Percentiles rank a stretch among this genome's conserved stretches.
Conservation (phyloP, 2,797 vertebrate species). For the Neosilurus hyrtlii region DNA sequence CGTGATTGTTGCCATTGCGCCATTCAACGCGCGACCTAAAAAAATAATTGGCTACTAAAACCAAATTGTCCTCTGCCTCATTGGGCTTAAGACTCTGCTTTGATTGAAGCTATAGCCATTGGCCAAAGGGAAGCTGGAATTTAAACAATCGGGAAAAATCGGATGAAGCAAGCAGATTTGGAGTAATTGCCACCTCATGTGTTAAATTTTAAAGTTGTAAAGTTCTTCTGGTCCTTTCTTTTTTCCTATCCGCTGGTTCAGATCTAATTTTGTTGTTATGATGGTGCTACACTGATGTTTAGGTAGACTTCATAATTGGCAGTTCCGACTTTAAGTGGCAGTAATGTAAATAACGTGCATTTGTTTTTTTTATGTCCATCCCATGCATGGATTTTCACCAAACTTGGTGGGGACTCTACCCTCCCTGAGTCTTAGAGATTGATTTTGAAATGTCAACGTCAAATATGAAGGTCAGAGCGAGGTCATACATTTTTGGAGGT, state of each 20-base stretch:
- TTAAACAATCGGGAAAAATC: conserved; percentile 79
- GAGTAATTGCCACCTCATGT: conserved; percentile 70
- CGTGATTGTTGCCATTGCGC: conserved; percentile 73
- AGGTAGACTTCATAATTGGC: background rate
- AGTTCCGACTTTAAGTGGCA: no score
- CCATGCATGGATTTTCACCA: no score
- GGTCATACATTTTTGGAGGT: no score
- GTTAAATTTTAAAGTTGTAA: conserved; percentile 77
- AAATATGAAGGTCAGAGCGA: no score
- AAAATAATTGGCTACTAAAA: conserved; percentile 75
- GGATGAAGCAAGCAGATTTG: conserved; percentile 63
- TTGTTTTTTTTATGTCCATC: no score
- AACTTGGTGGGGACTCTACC: no score
- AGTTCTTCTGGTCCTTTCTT: conserved; percentile 63
- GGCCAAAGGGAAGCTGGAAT: conserved; percentile 76
- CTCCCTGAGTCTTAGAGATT: no score
- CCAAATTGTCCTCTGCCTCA: conserved; percentile 71
- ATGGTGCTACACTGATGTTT: background rate
- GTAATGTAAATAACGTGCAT: no score
- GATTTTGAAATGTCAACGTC: no score
- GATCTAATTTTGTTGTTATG: conserved; percentile 18
- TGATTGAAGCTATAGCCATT: conserved; percentile 68
- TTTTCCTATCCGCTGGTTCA: background rate
- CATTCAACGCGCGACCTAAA: conserved; percentile 72
- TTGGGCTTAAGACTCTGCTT: conserved; percentile 72